Percentiles rank a stretch among this genome's conserved stretches.
Conservation (phyloP, 2,888 invertebrate genomes). For the Perithous albicinctus region DNA sequence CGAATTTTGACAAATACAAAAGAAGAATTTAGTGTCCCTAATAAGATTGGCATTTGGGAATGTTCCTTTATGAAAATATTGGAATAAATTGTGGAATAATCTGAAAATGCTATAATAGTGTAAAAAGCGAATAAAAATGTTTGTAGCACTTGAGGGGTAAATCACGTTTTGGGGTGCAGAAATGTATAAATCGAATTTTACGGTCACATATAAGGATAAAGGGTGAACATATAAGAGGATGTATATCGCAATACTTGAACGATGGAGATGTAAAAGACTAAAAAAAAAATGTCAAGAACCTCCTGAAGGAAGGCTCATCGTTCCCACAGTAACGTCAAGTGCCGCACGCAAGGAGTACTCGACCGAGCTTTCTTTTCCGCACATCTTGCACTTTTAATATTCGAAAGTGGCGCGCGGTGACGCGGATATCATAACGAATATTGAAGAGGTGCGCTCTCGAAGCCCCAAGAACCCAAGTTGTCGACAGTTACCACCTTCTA, state of each 20-base stretch:
- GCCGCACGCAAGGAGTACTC: conserved; percentile 45
- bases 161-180: neutral
- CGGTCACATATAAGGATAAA: neutral
- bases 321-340: conserved; percentile 29
- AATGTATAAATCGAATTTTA: neutral
- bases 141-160: neutral
- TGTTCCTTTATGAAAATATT: too few species aligned
- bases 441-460: conserved; percentile 56
- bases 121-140: too few species aligned
- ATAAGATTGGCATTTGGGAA: too few species aligned
- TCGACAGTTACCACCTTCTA: conserved; percentile 31
- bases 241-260: neutral
- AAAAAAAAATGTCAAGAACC: conserved; percentile 23
- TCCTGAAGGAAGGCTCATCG: conserved; percentile 39
- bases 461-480: conserved; percentile 34
- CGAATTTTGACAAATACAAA: too few species aligned
- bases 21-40: too few species aligned
- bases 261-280: conserved; percentile 13
- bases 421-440: conserved; percentile 68
- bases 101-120: too few species aligned
- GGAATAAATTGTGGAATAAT: too few species aligned
- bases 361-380: conserved; percentile 46
- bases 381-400: conserved; percentile 69
- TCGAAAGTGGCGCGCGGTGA: conserved; percentile 63
- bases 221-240: neutral